These are phyloP conservation scores for Sepiola atlantica DNA, from an alignment of 2,888 invertebrate species.

Conservation along the genomic window DNA sequence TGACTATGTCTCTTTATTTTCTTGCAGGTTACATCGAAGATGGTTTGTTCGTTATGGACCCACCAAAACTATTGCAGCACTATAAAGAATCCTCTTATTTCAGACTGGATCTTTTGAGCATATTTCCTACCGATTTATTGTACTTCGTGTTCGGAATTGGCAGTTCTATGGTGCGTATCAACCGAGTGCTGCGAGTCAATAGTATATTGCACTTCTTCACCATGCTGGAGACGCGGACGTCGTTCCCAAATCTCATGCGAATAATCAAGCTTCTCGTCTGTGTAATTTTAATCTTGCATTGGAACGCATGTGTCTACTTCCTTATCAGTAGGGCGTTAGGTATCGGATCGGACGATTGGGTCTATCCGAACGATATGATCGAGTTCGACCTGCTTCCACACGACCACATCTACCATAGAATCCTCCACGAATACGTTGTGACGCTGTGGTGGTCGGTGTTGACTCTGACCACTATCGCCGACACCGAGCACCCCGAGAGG, in stretches of 20 bases:
- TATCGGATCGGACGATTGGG: constrained; percentile 73
- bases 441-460: constrained; percentile 98
- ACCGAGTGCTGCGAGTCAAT: constrained; percentile 60
- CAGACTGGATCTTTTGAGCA: constrained; percentile 82
- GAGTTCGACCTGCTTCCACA: constrained; percentile 60
- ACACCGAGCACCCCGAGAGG: constrained; percentile 90
- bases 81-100: constrained; percentile 83
- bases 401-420: neutral
- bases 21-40: constrained; percentile 91
- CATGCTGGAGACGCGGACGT: constrained; percentile 73
- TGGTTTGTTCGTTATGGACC: constrained; percentile 90
- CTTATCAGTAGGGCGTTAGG: constrained; percentile 86
- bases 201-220: constrained; percentile 70
- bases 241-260: constrained; percentile 72
- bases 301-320: constrained; percentile 96
- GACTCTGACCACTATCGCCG: constrained; percentile 94
- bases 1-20: constrained; percentile 47
- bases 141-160: constrained; percentile 78
- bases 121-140: constrained; percentile 88
- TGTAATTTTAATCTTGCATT: constrained; percentile 92
- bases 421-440: constrained; percentile 82
- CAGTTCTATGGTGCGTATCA: constrained; percentile 60
- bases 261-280: constrained; percentile 82
- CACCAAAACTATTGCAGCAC: constrained; percentile 83
- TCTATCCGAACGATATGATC: constrained; percentile 66